These are phyloP conservation scores for Characodon lateralis DNA, from an alignment of 2,797 vertebrate species.

Conservation along the genomic window DNA sequence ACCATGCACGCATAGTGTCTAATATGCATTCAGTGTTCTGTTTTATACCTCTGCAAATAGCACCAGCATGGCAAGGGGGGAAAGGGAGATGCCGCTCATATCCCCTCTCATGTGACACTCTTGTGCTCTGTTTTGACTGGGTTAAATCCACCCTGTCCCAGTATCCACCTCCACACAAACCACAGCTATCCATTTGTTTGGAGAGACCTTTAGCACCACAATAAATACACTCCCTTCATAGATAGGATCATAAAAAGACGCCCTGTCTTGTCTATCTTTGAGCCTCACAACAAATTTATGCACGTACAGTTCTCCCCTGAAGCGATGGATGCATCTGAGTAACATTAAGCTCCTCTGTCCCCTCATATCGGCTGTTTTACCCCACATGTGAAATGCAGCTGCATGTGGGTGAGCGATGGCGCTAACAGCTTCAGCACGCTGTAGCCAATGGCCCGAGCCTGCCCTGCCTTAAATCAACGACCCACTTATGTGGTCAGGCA, in stretches of 20 bases:
- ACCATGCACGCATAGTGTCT: slow-evolving; percentile 51
- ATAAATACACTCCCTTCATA: slow-evolving; percentile 28
- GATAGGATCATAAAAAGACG: slow-evolving; percentile 43
- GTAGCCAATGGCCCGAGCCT: slow-evolving; percentile 23
- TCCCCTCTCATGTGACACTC: slow-evolving; percentile 50
- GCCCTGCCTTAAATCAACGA: slow-evolving; percentile 71
- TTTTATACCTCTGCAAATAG: slow-evolving; percentile 73
- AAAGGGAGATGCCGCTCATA: slow-evolving; percentile 36
- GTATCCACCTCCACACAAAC: slow-evolving; percentile 44
- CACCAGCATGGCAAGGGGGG: slow-evolving; percentile 32
- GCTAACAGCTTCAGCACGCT: slow-evolving; percentile 53
- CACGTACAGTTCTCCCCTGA: slow-evolving; percentile 13
- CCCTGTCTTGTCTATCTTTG: slow-evolving; percentile 27
- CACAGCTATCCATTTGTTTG: slow-evolving; percentile 38
- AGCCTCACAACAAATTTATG: slow-evolving; percentile 21
- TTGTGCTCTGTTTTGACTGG: slow-evolving; percentile 66
- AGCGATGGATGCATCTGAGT: slow-evolving; percentile 44
- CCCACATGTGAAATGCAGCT: slow-evolving; percentile 59
- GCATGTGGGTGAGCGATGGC: slow-evolving; percentile 38
- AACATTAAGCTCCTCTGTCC: slow-evolving; percentile 34
- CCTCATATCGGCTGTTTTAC: slow-evolving; percentile 45
- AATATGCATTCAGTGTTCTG: slow-evolving; percentile 64
- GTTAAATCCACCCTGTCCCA: slow-evolving; percentile 57
- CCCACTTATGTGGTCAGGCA: slow-evolving; percentile 75
- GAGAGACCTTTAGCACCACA: slow-evolving; percentile 35